A percentile compares a stretch with the other conserved stretches of the same genome.
Conservation (phyloP, 1,140 invertebrate species). For the Camponotus floridanus region DNA sequence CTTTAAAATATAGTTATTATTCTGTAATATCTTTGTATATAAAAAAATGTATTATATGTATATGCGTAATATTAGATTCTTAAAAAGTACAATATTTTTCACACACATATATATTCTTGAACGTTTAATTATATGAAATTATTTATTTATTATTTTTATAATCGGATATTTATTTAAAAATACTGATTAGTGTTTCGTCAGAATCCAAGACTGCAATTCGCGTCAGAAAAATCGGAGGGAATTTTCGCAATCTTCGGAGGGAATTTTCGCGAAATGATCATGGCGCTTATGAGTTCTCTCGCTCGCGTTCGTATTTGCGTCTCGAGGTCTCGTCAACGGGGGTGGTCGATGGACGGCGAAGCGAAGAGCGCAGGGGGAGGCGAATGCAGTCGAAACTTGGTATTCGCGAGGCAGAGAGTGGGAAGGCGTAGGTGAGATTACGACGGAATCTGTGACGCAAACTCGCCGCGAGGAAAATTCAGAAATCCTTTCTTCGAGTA, state of each 20-base stretch:
- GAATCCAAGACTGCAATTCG: slow-evolving; percentile 4
- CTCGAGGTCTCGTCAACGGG: slow-evolving; percentile 51
- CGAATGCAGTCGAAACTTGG: slow-evolving; percentile 54
- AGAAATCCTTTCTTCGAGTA: slow-evolving; percentile 4
- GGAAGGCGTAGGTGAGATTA: slow-evolving; percentile 74
- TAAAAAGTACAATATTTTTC: background rate
- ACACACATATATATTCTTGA: background rate
- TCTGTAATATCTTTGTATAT: background rate
- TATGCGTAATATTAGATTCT: background rate
- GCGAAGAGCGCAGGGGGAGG: background rate
- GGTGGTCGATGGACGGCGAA: slow-evolving; percentile 18
- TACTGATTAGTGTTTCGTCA: background rate
- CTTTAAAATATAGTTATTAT: background rate
- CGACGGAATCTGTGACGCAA: slow-evolving; percentile 72
- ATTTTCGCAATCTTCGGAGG: slow-evolving; percentile 27
- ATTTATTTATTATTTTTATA: background rate
- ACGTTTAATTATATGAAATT: background rate
- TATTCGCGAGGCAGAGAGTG: slow-evolving; percentile 24
- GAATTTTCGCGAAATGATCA: slow-evolving; percentile 35
- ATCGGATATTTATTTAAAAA: background rate
- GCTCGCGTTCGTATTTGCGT: slow-evolving; percentile 61
- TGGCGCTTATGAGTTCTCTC: slow-evolving; percentile 34
- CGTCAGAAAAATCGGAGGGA: slow-evolving; percentile 36
- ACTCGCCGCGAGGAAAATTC: slow-evolving; percentile 55
- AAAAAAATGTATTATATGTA: no score